These are phyloP conservation scores for Vannuccia rotundouncinata DNA, from an alignment of 2,888 invertebrate species.

Conservation along the genomic window DNA sequence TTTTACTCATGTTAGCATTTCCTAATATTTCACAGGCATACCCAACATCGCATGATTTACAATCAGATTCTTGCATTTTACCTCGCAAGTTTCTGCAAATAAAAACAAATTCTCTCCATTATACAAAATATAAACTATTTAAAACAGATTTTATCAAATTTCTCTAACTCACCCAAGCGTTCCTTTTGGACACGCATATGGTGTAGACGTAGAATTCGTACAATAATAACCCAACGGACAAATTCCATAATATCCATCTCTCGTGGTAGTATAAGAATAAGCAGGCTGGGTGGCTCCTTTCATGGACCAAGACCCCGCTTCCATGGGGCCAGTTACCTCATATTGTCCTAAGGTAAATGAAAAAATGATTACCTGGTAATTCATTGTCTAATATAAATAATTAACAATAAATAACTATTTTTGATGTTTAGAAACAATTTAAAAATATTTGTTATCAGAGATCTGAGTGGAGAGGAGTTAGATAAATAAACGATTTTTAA, in stretches of 20 bases:
- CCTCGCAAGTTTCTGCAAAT: background rate
- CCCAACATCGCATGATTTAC: background rate
- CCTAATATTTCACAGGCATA: background rate
- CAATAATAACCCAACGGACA: constrained; percentile 42
- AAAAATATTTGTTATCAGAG: no score
- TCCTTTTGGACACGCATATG: background rate
- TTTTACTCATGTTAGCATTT: background rate
- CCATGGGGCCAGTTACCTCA: constrained; percentile 46
- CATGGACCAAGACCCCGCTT: constrained; percentile 48
- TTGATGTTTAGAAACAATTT: no score
- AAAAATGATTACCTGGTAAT: no score
- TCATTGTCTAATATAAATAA: no score
- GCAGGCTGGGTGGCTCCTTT: constrained; percentile 42
- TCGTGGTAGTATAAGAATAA: background rate
- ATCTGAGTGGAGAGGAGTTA: no score
- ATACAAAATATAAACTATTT: no score
- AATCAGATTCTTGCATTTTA: background rate
- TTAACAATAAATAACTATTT: no score
- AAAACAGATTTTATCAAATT: background rate
- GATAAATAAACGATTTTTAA: no score
- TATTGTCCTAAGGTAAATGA: constrained; percentile 39
- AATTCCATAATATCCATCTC: background rate
- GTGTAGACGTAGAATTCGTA: constrained; percentile 42
- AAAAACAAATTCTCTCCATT: background rate
- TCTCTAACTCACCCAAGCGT: background rate